Evolutionary conservation across 2,797 vertebrate genomes (phyloP).

Genomic region (Diplodus sargus): DNA sequence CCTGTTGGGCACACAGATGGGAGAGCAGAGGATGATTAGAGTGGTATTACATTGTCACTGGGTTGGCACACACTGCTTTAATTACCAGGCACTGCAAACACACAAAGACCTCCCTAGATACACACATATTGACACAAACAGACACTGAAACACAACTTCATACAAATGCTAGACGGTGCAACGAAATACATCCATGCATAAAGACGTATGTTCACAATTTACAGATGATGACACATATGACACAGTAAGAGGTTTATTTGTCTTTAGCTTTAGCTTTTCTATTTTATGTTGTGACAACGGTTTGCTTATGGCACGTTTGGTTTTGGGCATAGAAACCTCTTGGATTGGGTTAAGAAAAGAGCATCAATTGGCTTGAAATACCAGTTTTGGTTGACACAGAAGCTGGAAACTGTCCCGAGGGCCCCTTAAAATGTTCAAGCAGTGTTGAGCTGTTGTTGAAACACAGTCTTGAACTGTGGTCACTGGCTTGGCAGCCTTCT

Average conservation of each 20-base stretch:
- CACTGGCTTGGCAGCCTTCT: no score
- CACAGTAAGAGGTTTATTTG: background rate
- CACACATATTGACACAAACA: conserved; percentile 39
- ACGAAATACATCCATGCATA: conserved; percentile 2
- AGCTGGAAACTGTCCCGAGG: no score
- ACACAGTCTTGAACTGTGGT: no score
- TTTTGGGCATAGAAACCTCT: no score
- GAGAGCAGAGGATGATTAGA: conserved; percentile 77
- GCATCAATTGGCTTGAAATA: no score
- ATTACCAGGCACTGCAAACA: conserved; percentile 68
- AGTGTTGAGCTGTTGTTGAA: no score
- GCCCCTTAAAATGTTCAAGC: no score
- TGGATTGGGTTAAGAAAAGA: no score
- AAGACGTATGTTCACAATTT: background rate
- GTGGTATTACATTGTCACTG: conserved; percentile 76
- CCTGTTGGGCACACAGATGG: conserved; percentile 77
- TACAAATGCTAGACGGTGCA: conserved; percentile 9
- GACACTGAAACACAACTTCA: conserved; percentile 15
- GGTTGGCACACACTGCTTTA: conserved; percentile 69
- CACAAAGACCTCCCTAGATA: conserved; percentile 44
- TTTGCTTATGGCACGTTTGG: no score
- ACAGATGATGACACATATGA: background rate
- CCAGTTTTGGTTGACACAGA: no score
- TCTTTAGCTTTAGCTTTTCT: no score
- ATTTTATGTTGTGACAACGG: no score